A percentile compares a stretch with the other conserved stretches of the same genome.
phyloP scores from a whole-genome alignment of 1,140 invertebrate genomes.

The Anastrepha obliqua region DNA sequence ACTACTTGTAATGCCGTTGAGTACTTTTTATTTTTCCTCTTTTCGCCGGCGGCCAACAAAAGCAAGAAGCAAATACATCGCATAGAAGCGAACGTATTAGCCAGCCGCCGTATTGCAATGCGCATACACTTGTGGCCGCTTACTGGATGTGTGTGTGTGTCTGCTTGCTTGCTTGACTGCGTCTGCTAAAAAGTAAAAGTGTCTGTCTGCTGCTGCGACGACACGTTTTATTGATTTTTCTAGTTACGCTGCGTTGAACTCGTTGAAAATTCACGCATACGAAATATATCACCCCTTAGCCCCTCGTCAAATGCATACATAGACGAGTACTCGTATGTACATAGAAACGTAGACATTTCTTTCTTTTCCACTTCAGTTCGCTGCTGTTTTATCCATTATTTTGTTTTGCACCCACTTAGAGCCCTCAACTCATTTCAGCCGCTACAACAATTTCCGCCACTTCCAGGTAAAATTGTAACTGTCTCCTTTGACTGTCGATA shows the following conservation, averaged over 20 bases:
- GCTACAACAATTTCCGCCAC: constrained; percentile 4
- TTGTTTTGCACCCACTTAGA: constrained; percentile 43
- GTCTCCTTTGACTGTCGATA: not conserved
- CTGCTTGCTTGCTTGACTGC: not conserved
- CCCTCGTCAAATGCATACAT: no score
- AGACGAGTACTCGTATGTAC: not conserved
- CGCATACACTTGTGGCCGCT: constrained; percentile 11
- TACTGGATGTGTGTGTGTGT: not conserved
- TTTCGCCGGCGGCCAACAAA: not conserved
- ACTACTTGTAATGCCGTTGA: not conserved
- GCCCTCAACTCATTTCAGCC: constrained; percentile 10
- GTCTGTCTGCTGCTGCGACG: constrained; percentile 43
- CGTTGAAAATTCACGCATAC: not conserved
- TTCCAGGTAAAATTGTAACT: constrained; percentile 31
- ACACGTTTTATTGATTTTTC: constrained; percentile 55
- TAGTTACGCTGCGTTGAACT: constrained; percentile 26
- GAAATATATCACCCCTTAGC: not conserved
- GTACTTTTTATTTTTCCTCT: not conserved
- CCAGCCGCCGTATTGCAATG: not conserved
- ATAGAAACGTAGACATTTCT: constrained; percentile 9
- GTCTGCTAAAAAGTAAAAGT: constrained; percentile 55
- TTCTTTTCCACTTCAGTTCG: constrained; percentile 39
- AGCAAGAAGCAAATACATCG: constrained; percentile 2
- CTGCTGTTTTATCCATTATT: not conserved
- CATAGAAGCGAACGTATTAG: not conserved